Base-by-base conservation (phyloP, 2,888 invertebrate genomes). In the Tiliacea aurago region DNA sequence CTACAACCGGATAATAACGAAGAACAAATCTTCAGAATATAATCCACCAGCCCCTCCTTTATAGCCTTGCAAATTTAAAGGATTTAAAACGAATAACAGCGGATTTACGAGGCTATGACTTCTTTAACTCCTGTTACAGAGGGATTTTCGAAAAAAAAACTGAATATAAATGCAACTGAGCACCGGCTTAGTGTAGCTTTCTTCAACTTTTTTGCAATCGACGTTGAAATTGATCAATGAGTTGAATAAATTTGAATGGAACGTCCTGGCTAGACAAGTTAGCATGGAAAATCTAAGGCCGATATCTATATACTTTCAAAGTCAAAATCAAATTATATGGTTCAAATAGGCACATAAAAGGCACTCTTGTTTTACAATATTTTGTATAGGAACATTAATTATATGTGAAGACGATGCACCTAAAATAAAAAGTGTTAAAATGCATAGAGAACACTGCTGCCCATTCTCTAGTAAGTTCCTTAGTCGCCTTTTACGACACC, bases 61-160 rank as follows among this genome's bases (percentile, higher is more conserved):
- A 62, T 51, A 70, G 11, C 58, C 41, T 45, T 51, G 18, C 49
- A 64, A 77, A 81, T 37, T 49, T 45, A 41, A 66, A 51, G 65
- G 47, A 64, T 58, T 80, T 80, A 43, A 76, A 69, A 59, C 49
- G 45, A 55, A 77, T 72, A 66, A 76, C 33, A 55, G 13, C 2
- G 49, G 72, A 70, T 77, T 73, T 43, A 13, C 4, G 9, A 51
- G 45, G 47, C 45, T 13, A 66, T 53, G 58, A 80, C 70, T 75
- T 15, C 37, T 23, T 33, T n/a, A n/a, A n/a, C n/a, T n/a, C 28
- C 15, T 28, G 28, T 33, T 20, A 43, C 33, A 41, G 6, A 51
- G n/a, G 43, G 56, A 63, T 76, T 80, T 65, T 33, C 13, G 61
- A 49, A 20, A 15, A 20, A 37, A 55, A 58, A 65, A 65, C 28